Evolutionary conservation across 2,888 invertebrate genomes (phyloP), one percentile per base, ranked within the genome.

Genomic region (Lasioglossum zephyrum): DNA sequence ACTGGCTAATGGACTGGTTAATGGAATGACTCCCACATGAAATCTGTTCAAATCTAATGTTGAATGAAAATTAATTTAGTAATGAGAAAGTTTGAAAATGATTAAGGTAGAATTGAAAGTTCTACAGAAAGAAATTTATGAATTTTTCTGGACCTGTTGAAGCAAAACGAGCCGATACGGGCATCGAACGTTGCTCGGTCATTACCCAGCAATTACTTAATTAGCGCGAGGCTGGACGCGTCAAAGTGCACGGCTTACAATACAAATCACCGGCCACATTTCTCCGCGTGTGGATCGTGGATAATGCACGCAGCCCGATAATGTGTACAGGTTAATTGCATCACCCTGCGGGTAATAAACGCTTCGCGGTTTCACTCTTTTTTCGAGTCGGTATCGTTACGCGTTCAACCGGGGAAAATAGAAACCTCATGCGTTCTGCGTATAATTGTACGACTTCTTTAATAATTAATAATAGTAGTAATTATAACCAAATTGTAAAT

Each of bases 201-300:
- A 77, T 47, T 53, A 73, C 44, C 36, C 60, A 16, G 22, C 63
- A 77, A 77, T 81, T 82, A 73, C 66, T 63, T 82, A 82, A 82
- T 82, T 82, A 84, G 18, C 44, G 22, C 9, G 4, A 66, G 41
- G 53, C 72, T 44, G 53, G 77, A 69, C 22, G 26, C n/a, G 66
- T 60, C 70, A 70, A 83, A 73, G 83, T 18, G 49, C 53, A 70
- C 57, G n/a, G 63, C n/a, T 74, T n/a, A 72, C 74, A 75, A 72
- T 74, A 22, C 18, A 49, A 49, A 83, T 83, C 74, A 60, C 53
- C 63, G 63, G 73, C n/a, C 60, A 72, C 82, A 69, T 73, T 63
- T 47, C 26, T 82, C 53, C 26, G 26, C 5, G 22, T 36, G 36
- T 18, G 39, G 11, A 39, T 73, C 73, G 53, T 49, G 63, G 49